phyloP scores from a whole-genome alignment of 2,888 invertebrate species.

The Rhaphigaster nebulosa region DNA sequence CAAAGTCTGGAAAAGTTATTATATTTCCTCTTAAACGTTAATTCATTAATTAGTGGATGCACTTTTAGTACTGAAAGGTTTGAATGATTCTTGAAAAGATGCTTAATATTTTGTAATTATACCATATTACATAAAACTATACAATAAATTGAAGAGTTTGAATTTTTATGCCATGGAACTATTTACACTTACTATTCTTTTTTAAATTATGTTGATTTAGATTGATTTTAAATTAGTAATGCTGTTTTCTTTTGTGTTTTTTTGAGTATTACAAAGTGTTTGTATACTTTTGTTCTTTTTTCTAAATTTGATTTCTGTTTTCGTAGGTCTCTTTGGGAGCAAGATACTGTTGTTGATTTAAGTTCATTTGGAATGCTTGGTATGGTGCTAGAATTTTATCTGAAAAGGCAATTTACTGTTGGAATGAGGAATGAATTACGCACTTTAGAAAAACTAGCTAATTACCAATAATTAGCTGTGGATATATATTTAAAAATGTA shows the following conservation, averaged over 20 bases:
- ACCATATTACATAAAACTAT: too few relatives aligned
- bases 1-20: too few relatives aligned
- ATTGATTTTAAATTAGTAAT: conserved; percentile 16
- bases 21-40: too few relatives aligned
- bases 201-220: too few relatives aligned
- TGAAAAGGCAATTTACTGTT: conserved; percentile 60
- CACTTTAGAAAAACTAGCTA: conserved; percentile 48
- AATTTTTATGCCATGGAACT: too few relatives aligned
- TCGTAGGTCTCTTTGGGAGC: conserved; percentile 63
- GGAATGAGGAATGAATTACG: conserved; percentile 52
- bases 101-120: too few relatives aligned
- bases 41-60: too few relatives aligned
- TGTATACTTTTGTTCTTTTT: background rate
- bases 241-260: background rate
- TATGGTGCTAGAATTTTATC: conserved; percentile 60
- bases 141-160: too few relatives aligned
- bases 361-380: conserved; percentile 61
- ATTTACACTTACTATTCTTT: too few relatives aligned
- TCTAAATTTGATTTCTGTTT: background rate
- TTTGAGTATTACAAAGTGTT: background rate
- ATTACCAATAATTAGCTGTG: background rate
- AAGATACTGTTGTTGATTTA: conserved; percentile 61
- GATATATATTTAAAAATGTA: background rate
- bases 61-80: too few relatives aligned
- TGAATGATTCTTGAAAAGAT: too few relatives aligned